Conservation (phyloP, 2,797 vertebrate species). For the Aulostomus chinensis region DNA sequence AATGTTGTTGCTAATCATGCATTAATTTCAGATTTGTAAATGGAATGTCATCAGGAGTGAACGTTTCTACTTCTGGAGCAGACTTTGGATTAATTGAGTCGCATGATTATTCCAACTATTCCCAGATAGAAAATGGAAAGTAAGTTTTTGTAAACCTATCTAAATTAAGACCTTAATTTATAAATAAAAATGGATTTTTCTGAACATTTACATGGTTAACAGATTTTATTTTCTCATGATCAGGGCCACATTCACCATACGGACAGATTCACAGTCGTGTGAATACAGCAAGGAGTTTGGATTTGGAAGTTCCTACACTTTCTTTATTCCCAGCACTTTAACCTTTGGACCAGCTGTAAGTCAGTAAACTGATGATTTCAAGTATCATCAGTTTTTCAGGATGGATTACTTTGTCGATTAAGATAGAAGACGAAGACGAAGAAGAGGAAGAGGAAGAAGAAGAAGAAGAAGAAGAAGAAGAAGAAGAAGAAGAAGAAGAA, state of each 20-base stretch:
- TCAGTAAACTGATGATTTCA: no score
- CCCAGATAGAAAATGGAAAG: conserved; percentile 70
- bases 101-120: conserved; percentile 73
- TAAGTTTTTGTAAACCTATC: no score
- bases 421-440: no score
- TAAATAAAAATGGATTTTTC: no score
- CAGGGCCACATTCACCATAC: conserved; percentile 58
- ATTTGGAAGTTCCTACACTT: conserved; percentile 86
- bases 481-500: no score
- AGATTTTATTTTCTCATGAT: neutral
- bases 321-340: conserved; percentile 74
- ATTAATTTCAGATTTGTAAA: conserved; percentile 74
- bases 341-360: conserved; percentile 61
- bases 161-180: no score
- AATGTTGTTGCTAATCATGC: conserved; percentile 1
- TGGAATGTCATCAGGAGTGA: conserved; percentile 53
- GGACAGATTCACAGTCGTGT: conserved; percentile 48
- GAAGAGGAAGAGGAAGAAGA: no score
- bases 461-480: no score
- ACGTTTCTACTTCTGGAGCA: conserved; percentile 47
- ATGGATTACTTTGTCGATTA: no score
- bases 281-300: conserved; percentile 62
- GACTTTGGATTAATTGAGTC: conserved; percentile 33
- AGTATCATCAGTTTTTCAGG: no score
- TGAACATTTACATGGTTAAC: neutral